Evolutionary conservation across 2,888 invertebrate genomes (phyloP).

Genomic region (Sarcophaga caerulescens): DNA sequence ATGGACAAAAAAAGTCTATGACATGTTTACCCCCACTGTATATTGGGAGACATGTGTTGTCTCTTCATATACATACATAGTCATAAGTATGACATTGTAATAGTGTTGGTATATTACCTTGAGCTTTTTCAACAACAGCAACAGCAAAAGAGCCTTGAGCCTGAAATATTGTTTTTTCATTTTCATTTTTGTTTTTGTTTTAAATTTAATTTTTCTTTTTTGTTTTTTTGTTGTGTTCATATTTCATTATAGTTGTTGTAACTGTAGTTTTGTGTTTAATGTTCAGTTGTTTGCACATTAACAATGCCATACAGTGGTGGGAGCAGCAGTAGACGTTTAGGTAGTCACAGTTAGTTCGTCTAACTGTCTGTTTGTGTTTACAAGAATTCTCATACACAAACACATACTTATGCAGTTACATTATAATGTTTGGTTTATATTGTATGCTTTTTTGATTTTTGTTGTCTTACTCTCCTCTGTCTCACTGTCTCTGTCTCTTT

Average conservation of each 20-base stretch:
- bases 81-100: constrained; percentile 13
- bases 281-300: constrained; percentile 15
- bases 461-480: background rate
- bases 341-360: background rate
- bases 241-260: background rate
- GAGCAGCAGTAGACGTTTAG: background rate
- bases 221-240: background rate
- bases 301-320: constrained; percentile 14
- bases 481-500: background rate
- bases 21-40: background rate
- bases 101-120: constrained; percentile 63
- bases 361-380: background rate
- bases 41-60: background rate
- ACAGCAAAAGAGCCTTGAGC: constrained; percentile 61
- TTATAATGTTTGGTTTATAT: constrained; percentile 37
- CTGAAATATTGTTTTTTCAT: constrained; percentile 61
- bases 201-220: background rate
- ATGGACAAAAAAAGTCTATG: background rate
- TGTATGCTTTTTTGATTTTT: constrained; percentile 51
- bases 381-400: background rate
- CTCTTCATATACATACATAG: background rate
- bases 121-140: constrained; percentile 50
- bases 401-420: background rate
- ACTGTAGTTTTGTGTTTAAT: constrained; percentile 5
- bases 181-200: constrained; percentile 12